Evolutionary conservation across 2,797 vertebrate genomes (phyloP).

Genomic region (Simalia tracyae): DNA sequence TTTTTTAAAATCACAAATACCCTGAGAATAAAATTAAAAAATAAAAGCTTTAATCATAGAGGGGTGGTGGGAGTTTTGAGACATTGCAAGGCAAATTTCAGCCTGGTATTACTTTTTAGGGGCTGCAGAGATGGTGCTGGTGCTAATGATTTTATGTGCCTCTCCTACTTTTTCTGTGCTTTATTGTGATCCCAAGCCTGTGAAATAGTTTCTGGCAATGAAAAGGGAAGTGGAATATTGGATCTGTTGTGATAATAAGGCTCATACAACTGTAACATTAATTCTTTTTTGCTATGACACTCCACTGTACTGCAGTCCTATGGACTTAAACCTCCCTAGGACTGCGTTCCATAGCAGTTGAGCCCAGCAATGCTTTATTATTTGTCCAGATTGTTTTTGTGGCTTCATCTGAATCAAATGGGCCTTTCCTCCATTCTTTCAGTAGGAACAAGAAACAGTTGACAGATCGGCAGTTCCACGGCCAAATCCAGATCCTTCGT

Average conservation of each 20-base stretch:
- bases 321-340: neutral
- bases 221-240: neutral
- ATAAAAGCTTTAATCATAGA: neutral
- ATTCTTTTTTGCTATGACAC: neutral
- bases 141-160: neutral
- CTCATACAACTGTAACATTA: neutral
- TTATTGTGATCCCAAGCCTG: neutral
- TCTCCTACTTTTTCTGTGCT: neutral
- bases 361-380: neutral
- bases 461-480: neutral
- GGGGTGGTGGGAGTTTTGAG: neutral
- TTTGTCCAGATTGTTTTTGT: neutral
- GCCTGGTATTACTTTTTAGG: neutral
- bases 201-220: neutral
- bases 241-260: neutral
- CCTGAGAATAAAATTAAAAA: neutral
- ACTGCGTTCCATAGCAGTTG: neutral
- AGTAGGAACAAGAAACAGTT: neutral
- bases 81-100: neutral
- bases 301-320: neutral
- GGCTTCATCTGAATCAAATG: neutral
- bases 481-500: neutral
- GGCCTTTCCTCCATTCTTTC: neutral
- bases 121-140: constrained; percentile 15
- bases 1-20: neutral